Evolutionary conservation across 2,888 invertebrate species (phyloP), one percentile per base, ranked within the genome.

Genomic region (Drosophila longiperda): DNA sequence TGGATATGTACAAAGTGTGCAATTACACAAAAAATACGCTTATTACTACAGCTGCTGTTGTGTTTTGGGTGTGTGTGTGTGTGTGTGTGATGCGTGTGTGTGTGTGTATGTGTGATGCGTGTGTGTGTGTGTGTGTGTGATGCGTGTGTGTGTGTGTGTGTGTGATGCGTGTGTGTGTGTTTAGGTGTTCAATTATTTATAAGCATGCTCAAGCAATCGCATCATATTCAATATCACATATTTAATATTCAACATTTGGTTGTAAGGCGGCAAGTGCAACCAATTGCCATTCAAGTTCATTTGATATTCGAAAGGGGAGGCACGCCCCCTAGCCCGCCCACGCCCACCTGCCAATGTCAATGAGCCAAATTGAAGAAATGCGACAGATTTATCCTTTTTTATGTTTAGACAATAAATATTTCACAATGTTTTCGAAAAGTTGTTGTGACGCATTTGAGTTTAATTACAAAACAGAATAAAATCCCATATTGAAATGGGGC

Each of bases 191-290:
- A 88, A 85, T 88, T 90, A 85, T 85, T 89, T 90, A 85, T 87
- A 71, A 83, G 89, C 70, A 66, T 78, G 83, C 70, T 59, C 73
- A 69, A 71, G 80, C 79, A 82, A 80, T 85, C 75, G 88, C 78
- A 83, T 90, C 90, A 83, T 85, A 85, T 88, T 88, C 87, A 87
- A 90, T 89, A 88, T 85, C 20, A 40, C n/a, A 20, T 55, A 38
- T 38, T 45, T 20, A 20, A 88, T 89, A 90, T 86, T 88, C 86
- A 87, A 88, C 36, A 54, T 12, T 87, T 83, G 83, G 82, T 75
- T 78, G 80, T 69, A 78, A 57, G 60, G 70, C 83, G 76, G 72
- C 90, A 86, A 90, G 83, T 85, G 89, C 90, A 90, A 74, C 83
- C 67, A 89, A 85, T 88, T 88, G 78, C 70, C 84, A 68, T 68